Percentiles rank a stretch among this genome's conserved stretches.
Conservation (phyloP, 2,888 invertebrate species). For the Himalopsyche japonica region DNA sequence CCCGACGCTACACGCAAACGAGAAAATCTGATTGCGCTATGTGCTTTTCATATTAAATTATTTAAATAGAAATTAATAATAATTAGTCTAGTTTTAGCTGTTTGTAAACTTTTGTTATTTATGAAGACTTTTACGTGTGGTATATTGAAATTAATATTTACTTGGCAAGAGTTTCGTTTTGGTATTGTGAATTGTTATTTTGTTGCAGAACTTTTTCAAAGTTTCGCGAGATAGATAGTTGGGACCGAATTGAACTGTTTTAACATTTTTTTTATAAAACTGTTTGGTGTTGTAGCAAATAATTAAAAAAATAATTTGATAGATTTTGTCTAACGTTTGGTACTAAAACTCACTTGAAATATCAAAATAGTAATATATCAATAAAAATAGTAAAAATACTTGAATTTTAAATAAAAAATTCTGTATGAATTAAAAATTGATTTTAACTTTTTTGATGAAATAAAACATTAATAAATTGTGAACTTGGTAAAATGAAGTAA, state of each 20-base stretch:
- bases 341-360: not conserved
- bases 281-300: not conserved
- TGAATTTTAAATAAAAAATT: not conserved
- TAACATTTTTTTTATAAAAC: not conserved
- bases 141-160: not conserved
- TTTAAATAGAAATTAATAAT: not conserved
- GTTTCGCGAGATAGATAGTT: not conserved
- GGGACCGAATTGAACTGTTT: not conserved
- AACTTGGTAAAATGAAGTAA: not conserved
- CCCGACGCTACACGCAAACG: constrained; percentile 48
- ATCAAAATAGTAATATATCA: not conserved
- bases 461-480: not conserved
- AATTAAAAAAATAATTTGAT: not conserved
- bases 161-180: not conserved
- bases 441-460: not conserved
- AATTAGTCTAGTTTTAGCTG: not conserved
- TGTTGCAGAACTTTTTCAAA: not conserved
- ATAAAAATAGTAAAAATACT: not conserved
- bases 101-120: not conserved
- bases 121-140: not conserved
- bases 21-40: constrained; percentile 39
- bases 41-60: constrained; percentile 37
- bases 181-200: not conserved
- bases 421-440: not conserved
- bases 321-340: not conserved